Evolutionary conservation across 2,888 invertebrate genomes (phyloP), one percentile per base, ranked within the genome.

Genomic region (Drosophila eohydei): DNA sequence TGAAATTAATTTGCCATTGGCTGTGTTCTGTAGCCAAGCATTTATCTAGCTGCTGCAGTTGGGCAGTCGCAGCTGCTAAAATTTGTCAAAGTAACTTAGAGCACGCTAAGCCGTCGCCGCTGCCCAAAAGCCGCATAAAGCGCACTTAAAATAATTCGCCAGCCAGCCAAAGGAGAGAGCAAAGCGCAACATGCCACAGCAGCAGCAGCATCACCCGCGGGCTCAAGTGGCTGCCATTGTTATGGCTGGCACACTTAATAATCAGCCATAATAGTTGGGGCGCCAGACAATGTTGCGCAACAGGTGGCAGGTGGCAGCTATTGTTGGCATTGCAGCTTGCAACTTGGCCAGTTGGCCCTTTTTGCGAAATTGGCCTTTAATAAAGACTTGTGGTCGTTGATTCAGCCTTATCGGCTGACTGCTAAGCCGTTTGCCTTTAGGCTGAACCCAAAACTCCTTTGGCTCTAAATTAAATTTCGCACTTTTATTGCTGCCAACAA

Each of bases 1-100:
- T 74, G 78, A 89, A 89, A 87, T 81, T 89, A 89, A 83, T 87
- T 84, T 83, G 64, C 63, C 68, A 80, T 89, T 83, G 71, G 54
- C 54, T 40, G 78, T 80, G 78, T 57, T 75, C 73, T 74, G 87
- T 70, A 73, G 74, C 89, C 73, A 74, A 46, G 74, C 72, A 83
- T 88, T 88, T 83, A 64, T 83, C 87, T 88, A 73, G 68, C 66
- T 60, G 52, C 63, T 87, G 84, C 78, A 77, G 51, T 83, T 78
- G 67, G 77, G 74, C 58, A 73, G 69, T 50, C 61, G 58, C 83
- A 71, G 77, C 79, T 66, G 70, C 54, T 75, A 40, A 74, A 86
- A 81, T 83, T 83, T 83, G 83, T 80, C 78, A 70, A 64, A 44
- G 16, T 16, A 55, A 66, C 69, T 80, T 88, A 63, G 74, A 74